A percentile compares a stretch with the other conserved stretches of the same genome.
Conservation (phyloP, 2,888 invertebrate genomes). For the Leptopilina syphax region DNA sequence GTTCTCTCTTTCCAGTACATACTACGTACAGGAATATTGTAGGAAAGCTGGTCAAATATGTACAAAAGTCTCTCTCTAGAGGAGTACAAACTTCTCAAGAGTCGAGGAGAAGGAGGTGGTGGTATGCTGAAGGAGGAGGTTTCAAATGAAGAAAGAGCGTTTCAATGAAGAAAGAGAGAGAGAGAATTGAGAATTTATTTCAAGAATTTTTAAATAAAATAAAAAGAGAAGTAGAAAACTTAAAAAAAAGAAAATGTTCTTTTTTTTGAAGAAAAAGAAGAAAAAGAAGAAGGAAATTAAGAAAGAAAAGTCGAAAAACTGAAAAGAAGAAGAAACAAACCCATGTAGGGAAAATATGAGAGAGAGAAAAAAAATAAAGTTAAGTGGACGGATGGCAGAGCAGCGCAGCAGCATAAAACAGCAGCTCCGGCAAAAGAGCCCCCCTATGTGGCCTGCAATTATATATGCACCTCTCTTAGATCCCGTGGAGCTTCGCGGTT, state of each 20-base stretch:
- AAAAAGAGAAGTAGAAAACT: constrained; percentile 13
- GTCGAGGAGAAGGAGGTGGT: background rate
- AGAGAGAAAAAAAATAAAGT: constrained; percentile 41
- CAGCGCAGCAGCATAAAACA: constrained; percentile 60
- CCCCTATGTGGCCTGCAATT: constrained; percentile 70
- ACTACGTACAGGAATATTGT: constrained; percentile 41
- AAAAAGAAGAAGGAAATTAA: background rate
- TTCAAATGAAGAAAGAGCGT: background rate
- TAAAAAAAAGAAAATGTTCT: background rate
- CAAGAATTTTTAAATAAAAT: too few relatives aligned
- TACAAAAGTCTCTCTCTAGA: background rate
- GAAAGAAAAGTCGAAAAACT: constrained; percentile 21
- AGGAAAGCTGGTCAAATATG: constrained; percentile 39
- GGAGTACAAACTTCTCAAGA: too few relatives aligned
- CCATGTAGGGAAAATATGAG: constrained; percentile 34
- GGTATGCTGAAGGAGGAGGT: background rate
- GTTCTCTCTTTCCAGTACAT: constrained; percentile 53
- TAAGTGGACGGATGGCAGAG: constrained; percentile 51
- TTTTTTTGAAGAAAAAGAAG: too few relatives aligned
- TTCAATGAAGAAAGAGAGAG: background rate
- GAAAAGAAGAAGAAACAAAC: constrained; percentile 32
- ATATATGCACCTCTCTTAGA: constrained; percentile 73
- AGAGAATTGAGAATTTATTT: background rate
- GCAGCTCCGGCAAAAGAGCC: constrained; percentile 60
- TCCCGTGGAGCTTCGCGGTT: constrained; percentile 73